These are phyloP conservation scores for Sander vitreus DNA, from an alignment of 2,113 vertebrate genomes.

Conservation along the genomic window DNA sequence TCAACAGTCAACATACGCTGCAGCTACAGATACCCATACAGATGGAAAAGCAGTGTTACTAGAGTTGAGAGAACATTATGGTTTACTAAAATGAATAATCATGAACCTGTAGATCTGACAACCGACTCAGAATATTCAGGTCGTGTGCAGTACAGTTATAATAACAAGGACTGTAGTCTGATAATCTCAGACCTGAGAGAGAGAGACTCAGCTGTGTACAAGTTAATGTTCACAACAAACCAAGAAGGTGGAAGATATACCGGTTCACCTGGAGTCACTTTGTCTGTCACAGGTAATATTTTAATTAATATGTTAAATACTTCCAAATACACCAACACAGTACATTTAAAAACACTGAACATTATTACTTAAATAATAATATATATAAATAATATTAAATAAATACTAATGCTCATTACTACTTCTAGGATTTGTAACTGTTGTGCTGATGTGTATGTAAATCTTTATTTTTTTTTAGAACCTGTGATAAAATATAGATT, in stretches of 20 bases:
- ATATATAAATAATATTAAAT: no score
- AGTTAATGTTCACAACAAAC: slow-evolving; percentile 21
- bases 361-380: no score
- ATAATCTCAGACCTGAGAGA: neutral
- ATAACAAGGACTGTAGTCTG: neutral
- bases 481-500: no score
- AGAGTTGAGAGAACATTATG: neutral
- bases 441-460: no score
- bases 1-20: neutral
- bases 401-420: no score
- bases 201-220: slow-evolving; percentile 32
- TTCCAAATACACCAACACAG: neutral
- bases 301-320: neutral
- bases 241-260: accelerated
- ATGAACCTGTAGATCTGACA: neutral
- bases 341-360: no score
- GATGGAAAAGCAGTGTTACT: accelerated
- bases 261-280: neutral
- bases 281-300: slow-evolving; percentile 41
- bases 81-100: neutral
- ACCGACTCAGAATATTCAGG: neutral
- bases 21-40: neutral
- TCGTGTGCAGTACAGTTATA: neutral
- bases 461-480: no score
- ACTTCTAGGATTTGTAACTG: no score